Evolutionary conservation across 2,113 vertebrate genomes (phyloP), one percentile per base, ranked within the genome.

Genomic region (Hucho hucho): DNA sequence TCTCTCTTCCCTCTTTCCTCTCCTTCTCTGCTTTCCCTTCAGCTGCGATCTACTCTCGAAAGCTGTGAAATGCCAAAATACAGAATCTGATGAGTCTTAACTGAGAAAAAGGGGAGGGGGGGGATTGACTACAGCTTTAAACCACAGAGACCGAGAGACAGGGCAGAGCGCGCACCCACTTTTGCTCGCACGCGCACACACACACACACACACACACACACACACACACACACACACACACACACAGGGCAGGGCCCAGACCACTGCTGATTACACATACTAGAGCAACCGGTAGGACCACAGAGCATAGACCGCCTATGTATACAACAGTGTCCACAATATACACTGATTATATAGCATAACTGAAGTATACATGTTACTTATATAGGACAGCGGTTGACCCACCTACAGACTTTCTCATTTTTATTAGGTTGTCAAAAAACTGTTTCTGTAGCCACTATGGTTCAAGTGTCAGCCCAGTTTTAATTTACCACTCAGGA

Each of bases 31-130:
- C 25, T 28, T 46, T 46, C 75, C 47, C 22, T 61, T 29, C 68
- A 1, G 43, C 20, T 59, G 3, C 47, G 73, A 59, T 58, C 63
- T 32, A 70, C 16, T 66, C 61, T 53, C 1, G 1, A 66, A 32
- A 63, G 64, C 25, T 22, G 56, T 72, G 75, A 78, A 78, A 64
- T 58, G 73, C 66, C 78, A 78, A 79, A 79, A 58, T 71, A 43
- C 47, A 72, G 46, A 81, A 32, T 70, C 63, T 3, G 64, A 24
- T 32, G 22, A 37, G 79, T 26, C 74, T 32, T 56, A 20, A 4
- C n/a, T 46, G 68, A 64, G 69, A 72, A 53, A 75, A 5, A 56
- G 43, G 46, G 73, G 70, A 71, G 70, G 76, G 58, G 5, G 20
- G n/a, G 25, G 9, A 25, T 77, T 63, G 37, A 11, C 29, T 58